A percentile compares a stretch with the other conserved stretches of the same genome.
These are phyloP conservation scores for Apolygus lucorum DNA, from an alignment of 1,140 invertebrate species.

Conservation along the genomic window DNA sequence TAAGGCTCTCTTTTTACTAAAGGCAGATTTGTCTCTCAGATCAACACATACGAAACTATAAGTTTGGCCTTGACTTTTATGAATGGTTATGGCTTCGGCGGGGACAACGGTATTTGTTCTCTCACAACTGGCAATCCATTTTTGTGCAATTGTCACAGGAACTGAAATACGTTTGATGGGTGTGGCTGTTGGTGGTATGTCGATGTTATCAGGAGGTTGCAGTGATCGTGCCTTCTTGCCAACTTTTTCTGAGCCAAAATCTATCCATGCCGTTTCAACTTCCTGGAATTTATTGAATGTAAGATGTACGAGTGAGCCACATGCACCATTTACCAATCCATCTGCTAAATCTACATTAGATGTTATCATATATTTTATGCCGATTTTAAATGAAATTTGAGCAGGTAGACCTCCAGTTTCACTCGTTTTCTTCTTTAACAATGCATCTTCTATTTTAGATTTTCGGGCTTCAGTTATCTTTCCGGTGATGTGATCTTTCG, in stretches of 20 bases:
- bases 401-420: too few species aligned
- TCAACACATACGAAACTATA: not conserved
- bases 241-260: not conserved
- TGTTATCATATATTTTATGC: constrained; percentile 12
- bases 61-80: constrained; percentile 6
- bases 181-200: not conserved
- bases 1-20: constrained; percentile 15
- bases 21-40: too few species aligned
- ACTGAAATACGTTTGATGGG: not conserved
- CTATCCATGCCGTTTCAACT: not conserved
- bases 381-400: too few species aligned
- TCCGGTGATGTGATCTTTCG: too few species aligned
- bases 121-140: not conserved
- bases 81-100: constrained; percentile 3
- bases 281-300: not conserved
- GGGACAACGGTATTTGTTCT: constrained; percentile 4
- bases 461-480: too few species aligned
- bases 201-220: not conserved
- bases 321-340: constrained; percentile 1
- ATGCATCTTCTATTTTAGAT: too few species aligned
- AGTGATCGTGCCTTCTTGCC: not conserved
- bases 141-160: not conserved
- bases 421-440: too few species aligned
- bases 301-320: not conserved
- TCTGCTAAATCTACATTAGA: constrained; percentile 6